Percentiles rank a stretch among this genome's conserved stretches.
These are phyloP conservation scores for Luperina testacea DNA, from an alignment of 2,888 invertebrate species.

Conservation along the genomic window DNA sequence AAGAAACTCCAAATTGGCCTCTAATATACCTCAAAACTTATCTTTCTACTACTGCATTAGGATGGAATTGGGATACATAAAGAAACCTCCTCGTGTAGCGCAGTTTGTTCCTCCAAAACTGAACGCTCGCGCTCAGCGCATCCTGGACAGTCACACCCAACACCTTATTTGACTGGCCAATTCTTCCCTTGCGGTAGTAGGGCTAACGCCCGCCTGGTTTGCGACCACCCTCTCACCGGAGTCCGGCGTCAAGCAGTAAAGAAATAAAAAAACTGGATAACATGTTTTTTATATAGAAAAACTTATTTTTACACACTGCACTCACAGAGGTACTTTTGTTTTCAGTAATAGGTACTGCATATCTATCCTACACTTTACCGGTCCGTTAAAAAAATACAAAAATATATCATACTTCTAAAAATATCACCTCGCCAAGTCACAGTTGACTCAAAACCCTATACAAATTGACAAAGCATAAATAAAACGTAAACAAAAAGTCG, in stretches of 20 bases:
- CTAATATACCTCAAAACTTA: not conserved
- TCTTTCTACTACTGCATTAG: not conserved
- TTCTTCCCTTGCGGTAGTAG: no score
- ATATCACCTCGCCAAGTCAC: constrained; percentile 54
- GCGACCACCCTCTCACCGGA: no score
- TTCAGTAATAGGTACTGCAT: not conserved
- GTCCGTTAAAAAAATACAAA: constrained; percentile 63
- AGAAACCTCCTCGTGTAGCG: no score
- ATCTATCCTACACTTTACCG: constrained; percentile 50
- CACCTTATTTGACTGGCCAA: no score
- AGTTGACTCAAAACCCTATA: constrained; percentile 50
- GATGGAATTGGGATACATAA: no score
- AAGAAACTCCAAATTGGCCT: not conserved
- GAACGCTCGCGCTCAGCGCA: no score
- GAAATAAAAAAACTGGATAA: not conserved
- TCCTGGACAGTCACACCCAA: no score
- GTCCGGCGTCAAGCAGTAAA: no score
- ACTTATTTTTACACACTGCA: not conserved
- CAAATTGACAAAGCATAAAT: constrained; percentile 57
- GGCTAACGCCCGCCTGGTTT: no score
- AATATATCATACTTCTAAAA: constrained; percentile 63
- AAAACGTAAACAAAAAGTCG: constrained; percentile 54
- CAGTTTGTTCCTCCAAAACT: no score
- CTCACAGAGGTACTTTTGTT: not conserved
- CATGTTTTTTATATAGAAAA: not conserved